Percentiles rank a stretch among this genome's conserved stretches.
Conservation (phyloP, 1,140 invertebrate species). For the Stratiolaelaps scimitus region DNA sequence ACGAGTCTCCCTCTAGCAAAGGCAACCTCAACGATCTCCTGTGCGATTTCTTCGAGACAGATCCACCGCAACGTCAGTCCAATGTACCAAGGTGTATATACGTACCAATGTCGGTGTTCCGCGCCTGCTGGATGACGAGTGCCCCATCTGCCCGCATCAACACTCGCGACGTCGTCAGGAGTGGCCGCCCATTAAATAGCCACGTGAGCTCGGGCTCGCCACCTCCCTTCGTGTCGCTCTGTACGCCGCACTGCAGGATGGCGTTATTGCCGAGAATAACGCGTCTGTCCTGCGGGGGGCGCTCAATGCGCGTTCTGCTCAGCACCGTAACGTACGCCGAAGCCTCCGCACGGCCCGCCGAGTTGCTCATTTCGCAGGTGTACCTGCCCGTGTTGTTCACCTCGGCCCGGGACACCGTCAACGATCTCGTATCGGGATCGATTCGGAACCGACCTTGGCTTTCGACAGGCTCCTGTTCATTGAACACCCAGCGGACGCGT, state of each 20-base stretch:
- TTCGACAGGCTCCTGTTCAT: constrained; percentile 50
- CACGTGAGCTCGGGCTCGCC: constrained; percentile 34
- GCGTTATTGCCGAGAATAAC: constrained; percentile 29
- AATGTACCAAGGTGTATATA: too few species aligned
- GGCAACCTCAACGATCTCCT: too few species aligned
- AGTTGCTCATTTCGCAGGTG: constrained; percentile 71
- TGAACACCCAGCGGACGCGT: constrained; percentile 77
- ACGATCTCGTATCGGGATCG: constrained; percentile 64
- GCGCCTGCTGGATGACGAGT: constrained; percentile 38
- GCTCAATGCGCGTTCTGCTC: constrained; percentile 48
- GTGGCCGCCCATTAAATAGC: constrained; percentile 33
- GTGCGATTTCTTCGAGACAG: too few species aligned
- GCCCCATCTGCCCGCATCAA: constrained; percentile 31
- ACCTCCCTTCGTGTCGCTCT: neutral
- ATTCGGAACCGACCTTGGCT: constrained; percentile 56
- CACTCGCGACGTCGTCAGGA: constrained; percentile 25
- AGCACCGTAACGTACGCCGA: constrained; percentile 66
- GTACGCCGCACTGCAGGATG: constrained; percentile 22
- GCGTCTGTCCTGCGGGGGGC: constrained; percentile 16
- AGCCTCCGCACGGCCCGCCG: constrained; percentile 66
- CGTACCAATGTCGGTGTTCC: constrained; percentile 45
- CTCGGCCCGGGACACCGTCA: constrained; percentile 68
- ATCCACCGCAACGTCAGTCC: too few species aligned
- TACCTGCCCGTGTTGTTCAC: constrained; percentile 68
- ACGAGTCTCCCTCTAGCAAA: too few species aligned